Evolutionary conservation across 2,797 vertebrate species (phyloP), one percentile per base, ranked within the genome.

Genomic region (Gephyroberyx darwinii): DNA sequence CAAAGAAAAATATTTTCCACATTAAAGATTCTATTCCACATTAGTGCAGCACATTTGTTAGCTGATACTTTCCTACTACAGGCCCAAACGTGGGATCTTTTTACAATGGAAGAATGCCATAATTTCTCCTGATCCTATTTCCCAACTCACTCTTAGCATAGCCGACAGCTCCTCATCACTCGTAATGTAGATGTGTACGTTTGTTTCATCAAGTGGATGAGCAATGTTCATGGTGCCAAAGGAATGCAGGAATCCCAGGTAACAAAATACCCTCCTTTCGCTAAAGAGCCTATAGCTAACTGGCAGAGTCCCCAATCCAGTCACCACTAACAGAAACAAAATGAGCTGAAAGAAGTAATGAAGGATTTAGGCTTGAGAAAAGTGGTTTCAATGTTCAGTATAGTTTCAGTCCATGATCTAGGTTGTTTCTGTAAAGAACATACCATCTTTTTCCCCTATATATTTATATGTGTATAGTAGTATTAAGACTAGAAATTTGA

Each of bases 121-220:
- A 14, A 52, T 71, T 35, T 71, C 50, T 63, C 35, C 47, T 30
- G 39, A 70, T 60, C 48, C 4, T 2, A 60, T 53, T 33, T 43
- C 33, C 41, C 45, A 10, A 39, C 56, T 52, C 19, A 43, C 50
- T 63, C 69, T 51, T 17, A 14, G 22, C 37, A 55, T 62, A 8
- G 20, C 59, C 37, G 35, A 30, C 17, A 14, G 58, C 26, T 48
- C 31, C 41, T 41, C 13, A 43, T 57, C n/a, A 22, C 51, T 41
- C 50, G 9, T 30, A 54, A 59, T 20, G 31, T 31, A 19, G 9
- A 51, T 26, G 45, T 47, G 52, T 20, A 54, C 61, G 30, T 69
- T 20, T 35, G n/a, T 13, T 37, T 54, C 50, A 50, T 59, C 37
- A 51, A 14, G 45, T 57, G 6, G 41, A 61, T 13, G 63, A 45